Evolutionary conservation across 2,113 vertebrate genomes (phyloP).

Genomic region (Morone saxatilis): DNA sequence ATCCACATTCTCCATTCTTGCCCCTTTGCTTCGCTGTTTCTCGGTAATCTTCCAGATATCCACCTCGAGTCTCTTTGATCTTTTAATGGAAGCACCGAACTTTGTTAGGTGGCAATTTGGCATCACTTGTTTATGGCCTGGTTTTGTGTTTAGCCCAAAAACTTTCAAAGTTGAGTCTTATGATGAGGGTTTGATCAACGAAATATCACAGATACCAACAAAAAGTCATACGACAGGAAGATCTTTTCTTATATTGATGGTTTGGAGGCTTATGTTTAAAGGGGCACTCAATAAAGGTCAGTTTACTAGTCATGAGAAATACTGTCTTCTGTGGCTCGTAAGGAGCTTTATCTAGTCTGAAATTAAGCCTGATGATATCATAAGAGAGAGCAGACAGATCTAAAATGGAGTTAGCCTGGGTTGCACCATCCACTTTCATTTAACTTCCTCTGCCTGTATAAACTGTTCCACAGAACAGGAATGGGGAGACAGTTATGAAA

Average conservation of each 20-base stretch:
- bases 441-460: not conserved
- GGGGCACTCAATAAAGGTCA: not conserved
- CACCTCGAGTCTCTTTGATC: conserved; percentile 55
- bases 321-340: not conserved
- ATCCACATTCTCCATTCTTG: conserved; percentile 21
- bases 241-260: not conserved
- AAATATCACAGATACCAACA: not conserved
- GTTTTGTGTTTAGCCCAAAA: not conserved
- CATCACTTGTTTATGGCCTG: conserved; percentile 6
- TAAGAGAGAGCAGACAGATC: not conserved
- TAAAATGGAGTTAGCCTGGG: not conserved
- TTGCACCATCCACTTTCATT: not conserved
- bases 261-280: not conserved
- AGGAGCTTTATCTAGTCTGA: not conserved
- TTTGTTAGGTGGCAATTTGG: conserved; percentile 26
- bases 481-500: not conserved
- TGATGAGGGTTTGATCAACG: not conserved
- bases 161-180: conserved; percentile 11
- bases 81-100: conserved; percentile 58
- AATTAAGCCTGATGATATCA: not conserved
- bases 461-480: not conserved
- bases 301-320: not conserved
- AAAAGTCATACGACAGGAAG: not conserved
- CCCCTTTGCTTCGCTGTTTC: conserved; percentile 32
- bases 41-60: conserved; percentile 58